These are phyloP conservation scores for Notarius lentiginosus DNA, from an alignment of 2,113 vertebrate species.

Conservation along the genomic window DNA sequence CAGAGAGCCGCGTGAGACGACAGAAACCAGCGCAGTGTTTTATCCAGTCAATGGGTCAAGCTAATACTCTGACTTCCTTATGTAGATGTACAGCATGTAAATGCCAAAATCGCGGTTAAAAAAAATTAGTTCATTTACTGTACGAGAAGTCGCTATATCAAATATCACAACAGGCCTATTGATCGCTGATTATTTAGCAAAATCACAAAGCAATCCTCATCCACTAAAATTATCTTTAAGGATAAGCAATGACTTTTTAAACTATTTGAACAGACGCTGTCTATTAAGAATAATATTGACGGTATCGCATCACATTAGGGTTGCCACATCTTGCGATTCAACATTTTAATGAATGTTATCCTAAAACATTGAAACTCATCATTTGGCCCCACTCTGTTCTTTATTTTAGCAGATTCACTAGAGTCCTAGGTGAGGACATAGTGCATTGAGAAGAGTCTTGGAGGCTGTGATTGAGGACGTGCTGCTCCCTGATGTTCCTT, in stretches of 20 bases:
- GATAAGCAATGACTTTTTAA: background rate
- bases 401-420: conserved; percentile 65
- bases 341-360: background rate
- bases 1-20: too few relatives aligned
- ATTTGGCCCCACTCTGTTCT: background rate
- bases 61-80: too few relatives aligned
- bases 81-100: too few relatives aligned
- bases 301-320: background rate
- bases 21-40: too few relatives aligned
- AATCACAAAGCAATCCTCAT: background rate
- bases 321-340: background rate
- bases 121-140: too few relatives aligned
- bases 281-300: background rate
- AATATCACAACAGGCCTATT: too few relatives aligned
- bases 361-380: background rate
- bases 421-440: conserved; percentile 65
- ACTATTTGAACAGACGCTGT: background rate
- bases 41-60: too few relatives aligned
- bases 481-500: conserved; percentile 43
- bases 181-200: background rate
- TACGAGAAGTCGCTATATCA: too few relatives aligned
- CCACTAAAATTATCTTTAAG: background rate
- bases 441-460: conserved; percentile 53
- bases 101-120: too few relatives aligned
- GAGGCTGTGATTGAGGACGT: conserved; percentile 52